Base-by-base conservation (phyloP, 2,888 invertebrate species). In the Endotricha flammealis region DNA sequence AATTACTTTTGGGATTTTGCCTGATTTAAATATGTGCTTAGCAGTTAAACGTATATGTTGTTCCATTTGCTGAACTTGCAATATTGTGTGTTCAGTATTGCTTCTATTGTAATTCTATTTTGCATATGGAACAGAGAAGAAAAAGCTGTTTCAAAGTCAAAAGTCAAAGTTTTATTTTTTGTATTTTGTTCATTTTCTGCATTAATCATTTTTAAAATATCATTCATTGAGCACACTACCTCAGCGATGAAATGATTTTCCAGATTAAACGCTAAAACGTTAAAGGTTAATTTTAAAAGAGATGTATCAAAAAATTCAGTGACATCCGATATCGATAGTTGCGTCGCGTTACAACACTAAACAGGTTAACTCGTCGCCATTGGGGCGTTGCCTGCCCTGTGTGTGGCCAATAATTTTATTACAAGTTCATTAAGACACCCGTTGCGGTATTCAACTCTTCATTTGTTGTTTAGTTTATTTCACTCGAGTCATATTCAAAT, bases 391-490 rank as follows among this genome's bases (percentile, higher is more conserved):
- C 72, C 69, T 69, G 70, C 81, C 67, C 82, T 72, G 76, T 82
- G 75, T 82, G 82, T 78, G 77, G 81, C 81, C 82, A 86, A 85
- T 86, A 83, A 85, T 82, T 85, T 82, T 81, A 85, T 85, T 85
- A 85, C 81, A 75, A 77, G 76, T 85, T 85, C 80, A 85, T 85
- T 83, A 83, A 74, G 77, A 77, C 63, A 57, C 64, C 64, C 62
- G 63, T 69, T 67, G 70, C 61, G 70, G 62, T 48, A 61, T 58
- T 64, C 62, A 64, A 64, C 59, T 68, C 54, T 54, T 58, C 52
- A 61, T 64, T 62, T 51, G 57, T 53, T 57, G 54, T 65, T 59
- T 56, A 57, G 43, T 66, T 61, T 60, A 55, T 59, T 30, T 30
- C 7, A 16, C 6, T n/a, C n/a, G n/a, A n/a, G n/a, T n/a, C n/a